Evolutionary conservation across 2,888 invertebrate species (phyloP), one percentile per base, ranked within the genome.

Genomic region (Smittia sp.): DNA sequence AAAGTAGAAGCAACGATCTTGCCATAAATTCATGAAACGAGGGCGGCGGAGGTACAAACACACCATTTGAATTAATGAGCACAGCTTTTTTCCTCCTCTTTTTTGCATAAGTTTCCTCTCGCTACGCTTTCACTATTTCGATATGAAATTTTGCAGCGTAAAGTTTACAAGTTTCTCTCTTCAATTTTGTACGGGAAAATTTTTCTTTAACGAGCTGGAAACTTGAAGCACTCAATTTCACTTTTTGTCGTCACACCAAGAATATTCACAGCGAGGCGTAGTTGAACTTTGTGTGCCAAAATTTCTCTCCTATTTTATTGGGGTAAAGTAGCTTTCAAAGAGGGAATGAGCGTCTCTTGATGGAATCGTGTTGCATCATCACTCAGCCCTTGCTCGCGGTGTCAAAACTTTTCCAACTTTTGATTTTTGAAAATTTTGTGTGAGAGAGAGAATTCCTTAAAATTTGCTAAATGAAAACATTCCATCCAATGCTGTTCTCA

Each of bases 401-500:
- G 32, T 32, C 32, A 32, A 32, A 32, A 6, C 32, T 32, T 32
- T 32, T 32, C 9, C 9, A 3, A 46, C 11, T 46, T 46, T 2
- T 46, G 46, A 6, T 32, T 32, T 32, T 32, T 46, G 2, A 46
- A 46, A 46, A 15, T 6, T 6, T 6, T 6, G 46, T 46, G 46
- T n/a, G 46, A 46, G 2, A 6, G 32, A 46, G 2, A 46, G n/a
- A 46, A 32, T 32, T 32, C 32, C 32, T 32, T 32, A 32, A 32
- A 32, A 32, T 32, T 32, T 32, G 32, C 32, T 32, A 32, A 46
- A 46, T n/a, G 15, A 20, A 58, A 22, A 18, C 58, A 58, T 58
- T 58, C 58, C 58, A 58, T 58, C 58, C 58, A 58, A 52, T 58
- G 58, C 58, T 58, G 58, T 58, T 58, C 46, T 58, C n/a, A 58